phyloP scores from a whole-genome alignment of 2,888 invertebrate species.

The Oxycera nigricornis region DNA sequence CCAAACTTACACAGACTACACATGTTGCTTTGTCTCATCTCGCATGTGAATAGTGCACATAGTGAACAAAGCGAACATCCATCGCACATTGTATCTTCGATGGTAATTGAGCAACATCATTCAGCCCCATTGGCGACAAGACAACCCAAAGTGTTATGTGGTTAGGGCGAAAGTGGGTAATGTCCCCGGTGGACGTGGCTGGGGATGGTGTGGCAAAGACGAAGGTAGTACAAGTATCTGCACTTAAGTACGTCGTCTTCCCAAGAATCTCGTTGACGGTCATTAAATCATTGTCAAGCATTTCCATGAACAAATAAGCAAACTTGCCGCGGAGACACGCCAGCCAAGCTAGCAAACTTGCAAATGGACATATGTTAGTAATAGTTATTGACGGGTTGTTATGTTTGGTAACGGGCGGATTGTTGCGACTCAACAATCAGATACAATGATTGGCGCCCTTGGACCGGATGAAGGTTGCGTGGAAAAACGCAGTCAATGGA shows the following conservation, averaged over 20 bases:
- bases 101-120: slow-evolving; percentile 16
- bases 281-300: slow-evolving; percentile 40
- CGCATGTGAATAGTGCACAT: background rate
- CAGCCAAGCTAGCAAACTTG: background rate
- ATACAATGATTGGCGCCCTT: slow-evolving; percentile 30
- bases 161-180: slow-evolving; percentile 33
- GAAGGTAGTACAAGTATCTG: slow-evolving; percentile 17
- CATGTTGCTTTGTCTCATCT: background rate
- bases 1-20: background rate
- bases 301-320: slow-evolving; percentile 24
- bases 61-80: slow-evolving; percentile 16
- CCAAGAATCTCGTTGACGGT: slow-evolving; percentile 32
- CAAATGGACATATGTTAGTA: background rate
- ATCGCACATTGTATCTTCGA: background rate
- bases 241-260: slow-evolving; percentile 37
- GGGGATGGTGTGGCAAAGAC: background rate
- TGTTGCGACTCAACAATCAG: slow-evolving; percentile 10
- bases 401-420: background rate
- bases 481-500: background rate
- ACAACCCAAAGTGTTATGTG: background rate
- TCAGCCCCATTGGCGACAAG: background rate
- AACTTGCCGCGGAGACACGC: background rate
- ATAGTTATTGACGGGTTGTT: background rate
- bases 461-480: slow-evolving; percentile 35
- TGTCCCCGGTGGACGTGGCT: slow-evolving; percentile 3